Conservation (phyloP, 2,113 vertebrate species). For the Varanus komodoensis region DNA sequence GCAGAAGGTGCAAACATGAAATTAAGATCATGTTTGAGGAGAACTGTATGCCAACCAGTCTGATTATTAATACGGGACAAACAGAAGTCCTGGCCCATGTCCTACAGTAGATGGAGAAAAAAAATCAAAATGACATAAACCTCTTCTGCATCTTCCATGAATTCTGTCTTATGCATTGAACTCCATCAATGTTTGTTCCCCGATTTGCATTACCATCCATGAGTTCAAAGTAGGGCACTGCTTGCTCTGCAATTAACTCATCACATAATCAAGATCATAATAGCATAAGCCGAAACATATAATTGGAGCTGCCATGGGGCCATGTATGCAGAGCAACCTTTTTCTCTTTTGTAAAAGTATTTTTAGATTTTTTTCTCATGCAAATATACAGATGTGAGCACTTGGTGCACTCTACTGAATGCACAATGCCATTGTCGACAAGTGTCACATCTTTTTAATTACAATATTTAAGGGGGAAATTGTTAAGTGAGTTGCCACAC, state of each 20-base stretch:
- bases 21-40: background rate
- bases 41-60: background rate
- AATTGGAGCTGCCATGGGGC: constrained; percentile 72
- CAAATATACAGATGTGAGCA: constrained; percentile 74
- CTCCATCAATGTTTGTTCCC: constrained; percentile 28
- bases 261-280: constrained; percentile 76
- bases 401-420: constrained; percentile 66
- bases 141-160: background rate
- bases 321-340: constrained; percentile 66
- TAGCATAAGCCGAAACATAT: constrained; percentile 64
- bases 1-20: background rate
- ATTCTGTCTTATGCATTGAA: background rate
- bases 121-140: background rate
- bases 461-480: constrained; percentile 54
- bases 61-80: background rate
- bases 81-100: background rate
- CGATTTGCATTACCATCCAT: constrained; percentile 7
- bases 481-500: constrained; percentile 47
- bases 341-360: constrained; percentile 71
- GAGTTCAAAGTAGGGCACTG: constrained; percentile 40
- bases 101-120: background rate
- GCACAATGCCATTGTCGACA: constrained; percentile 53
- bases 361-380: constrained; percentile 72
- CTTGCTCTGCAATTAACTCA: constrained; percentile 76
- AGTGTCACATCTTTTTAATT: constrained; percentile 53